A percentile compares a stretch with the other conserved stretches of the same genome.
Conservation (phyloP, 1,140 invertebrate genomes). For the Galleria mellonella region DNA sequence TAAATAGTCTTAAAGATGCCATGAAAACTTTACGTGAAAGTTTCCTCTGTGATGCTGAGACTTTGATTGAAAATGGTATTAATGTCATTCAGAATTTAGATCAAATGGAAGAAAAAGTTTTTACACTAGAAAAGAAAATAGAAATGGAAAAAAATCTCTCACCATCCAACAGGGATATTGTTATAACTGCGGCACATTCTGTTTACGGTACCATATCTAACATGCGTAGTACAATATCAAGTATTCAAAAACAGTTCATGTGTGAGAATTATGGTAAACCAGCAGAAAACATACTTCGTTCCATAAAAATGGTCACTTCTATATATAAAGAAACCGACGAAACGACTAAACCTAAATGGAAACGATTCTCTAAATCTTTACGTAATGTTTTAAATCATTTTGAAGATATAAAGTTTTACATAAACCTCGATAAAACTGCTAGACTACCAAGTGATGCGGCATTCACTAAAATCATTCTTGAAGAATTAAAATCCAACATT, state of each 20-base stretch:
- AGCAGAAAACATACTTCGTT: constrained; percentile 35
- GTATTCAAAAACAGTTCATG: constrained; percentile 58
- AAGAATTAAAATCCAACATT: constrained; percentile 35
- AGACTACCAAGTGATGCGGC: constrained; percentile 52
- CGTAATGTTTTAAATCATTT: constrained; percentile 59
- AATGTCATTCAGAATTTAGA: constrained; percentile 42
- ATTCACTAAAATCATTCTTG: constrained; percentile 54
- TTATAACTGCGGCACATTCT: constrained; percentile 48
- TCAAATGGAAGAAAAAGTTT: constrained; percentile 51
- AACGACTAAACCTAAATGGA: constrained; percentile 24
- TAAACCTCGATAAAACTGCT: constrained; percentile 65
- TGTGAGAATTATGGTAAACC: constrained; percentile 59
- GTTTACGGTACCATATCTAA: constrained; percentile 57
- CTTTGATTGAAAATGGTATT: constrained; percentile 47
- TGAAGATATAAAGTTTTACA: constrained; percentile 66
- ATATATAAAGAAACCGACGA: constrained; percentile 21
- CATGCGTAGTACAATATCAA: constrained; percentile 58
- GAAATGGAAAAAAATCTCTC: constrained; percentile 19
- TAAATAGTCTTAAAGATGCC: constrained; percentile 38
- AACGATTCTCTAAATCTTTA: constrained; percentile 37
- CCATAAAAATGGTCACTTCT: constrained; percentile 37
- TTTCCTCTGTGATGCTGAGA: constrained; percentile 34
- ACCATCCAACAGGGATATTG: constrained; percentile 27
- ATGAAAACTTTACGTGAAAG: constrained; percentile 32
- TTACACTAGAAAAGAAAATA: constrained; percentile 46